These are phyloP conservation scores for Mormyrops attenuatus DNA, from an alignment of 2,797 vertebrate species.

Conservation along the genomic window DNA sequence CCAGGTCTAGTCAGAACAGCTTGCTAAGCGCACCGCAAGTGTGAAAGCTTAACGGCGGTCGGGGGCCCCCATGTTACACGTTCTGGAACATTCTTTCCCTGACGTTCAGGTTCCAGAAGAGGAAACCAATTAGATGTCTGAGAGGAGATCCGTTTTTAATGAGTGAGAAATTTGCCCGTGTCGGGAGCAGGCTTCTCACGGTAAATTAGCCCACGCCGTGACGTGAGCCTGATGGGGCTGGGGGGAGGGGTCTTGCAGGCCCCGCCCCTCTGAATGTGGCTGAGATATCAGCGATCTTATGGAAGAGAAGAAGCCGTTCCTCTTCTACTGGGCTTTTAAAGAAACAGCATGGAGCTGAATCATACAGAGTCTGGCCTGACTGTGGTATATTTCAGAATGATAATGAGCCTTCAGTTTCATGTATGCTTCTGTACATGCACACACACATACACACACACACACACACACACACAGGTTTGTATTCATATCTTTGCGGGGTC, in stretches of 20 bases:
- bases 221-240: neutral
- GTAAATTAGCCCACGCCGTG: neutral
- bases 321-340: neutral
- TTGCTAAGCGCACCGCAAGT: conserved; percentile 30
- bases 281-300: neutral
- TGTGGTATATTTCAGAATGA: neutral
- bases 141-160: conserved; percentile 36
- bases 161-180: conserved; percentile 35
- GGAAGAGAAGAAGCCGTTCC: neutral
- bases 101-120: conserved; percentile 18
- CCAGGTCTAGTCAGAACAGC: neutral
- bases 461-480: neutral
- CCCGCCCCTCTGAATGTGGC: neutral
- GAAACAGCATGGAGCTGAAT: neutral
- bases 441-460: neutral
- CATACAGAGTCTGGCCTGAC: neutral
- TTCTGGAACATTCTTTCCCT: neutral
- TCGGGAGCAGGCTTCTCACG: neutral
- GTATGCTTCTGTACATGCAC: neutral
- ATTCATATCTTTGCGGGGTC: neutral
- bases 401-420: neutral
- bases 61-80: neutral
- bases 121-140: conserved; percentile 39
- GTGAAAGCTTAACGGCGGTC: conserved; percentile 32
- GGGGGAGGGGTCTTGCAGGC: neutral